These are phyloP conservation scores for Euzetes globulus DNA, from an alignment of 2,888 invertebrate genomes.

Conservation along the genomic window DNA sequence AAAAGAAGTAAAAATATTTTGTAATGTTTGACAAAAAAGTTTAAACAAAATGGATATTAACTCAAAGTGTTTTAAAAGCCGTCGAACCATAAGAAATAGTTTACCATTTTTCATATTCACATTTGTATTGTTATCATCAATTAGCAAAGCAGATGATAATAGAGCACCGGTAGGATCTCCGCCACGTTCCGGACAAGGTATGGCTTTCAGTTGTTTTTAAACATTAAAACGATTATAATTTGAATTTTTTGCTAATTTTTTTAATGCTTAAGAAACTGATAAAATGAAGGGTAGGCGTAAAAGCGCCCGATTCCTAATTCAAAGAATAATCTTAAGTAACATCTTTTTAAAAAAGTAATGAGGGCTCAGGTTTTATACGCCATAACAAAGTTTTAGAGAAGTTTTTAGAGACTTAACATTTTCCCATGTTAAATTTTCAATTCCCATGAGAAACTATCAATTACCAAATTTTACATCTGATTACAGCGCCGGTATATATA, in stretches of 20 bases:
- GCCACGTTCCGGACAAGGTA: constrained; percentile 19
- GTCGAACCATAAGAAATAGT: background rate
- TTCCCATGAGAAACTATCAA: too few relatives aligned
- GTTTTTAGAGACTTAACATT: too few relatives aligned
- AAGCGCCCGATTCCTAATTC: too few relatives aligned
- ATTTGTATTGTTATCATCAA: background rate
- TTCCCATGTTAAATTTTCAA: too few relatives aligned
- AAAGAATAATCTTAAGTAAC: too few relatives aligned
- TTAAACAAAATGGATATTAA: background rate
- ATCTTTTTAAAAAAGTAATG: too few relatives aligned
- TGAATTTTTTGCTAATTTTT: too few relatives aligned
- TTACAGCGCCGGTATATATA: constrained; percentile 18
- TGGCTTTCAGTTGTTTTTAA: background rate
- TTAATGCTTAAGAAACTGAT: too few relatives aligned
- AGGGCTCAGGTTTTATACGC: too few relatives aligned
- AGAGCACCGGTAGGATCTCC: background rate
- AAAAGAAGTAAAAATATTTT: background rate
- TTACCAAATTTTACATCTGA: background rate
- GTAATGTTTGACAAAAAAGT: background rate
- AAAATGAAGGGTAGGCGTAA: too few relatives aligned
- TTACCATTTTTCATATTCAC: background rate
- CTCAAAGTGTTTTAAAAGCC: background rate
- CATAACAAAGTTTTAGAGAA: too few relatives aligned
- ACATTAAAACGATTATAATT: too few relatives aligned
- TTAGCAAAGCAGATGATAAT: background rate